phyloP scores from a whole-genome alignment of 53 echinoderm and acorn worm species.

The Paelopatides confundens region DNA sequence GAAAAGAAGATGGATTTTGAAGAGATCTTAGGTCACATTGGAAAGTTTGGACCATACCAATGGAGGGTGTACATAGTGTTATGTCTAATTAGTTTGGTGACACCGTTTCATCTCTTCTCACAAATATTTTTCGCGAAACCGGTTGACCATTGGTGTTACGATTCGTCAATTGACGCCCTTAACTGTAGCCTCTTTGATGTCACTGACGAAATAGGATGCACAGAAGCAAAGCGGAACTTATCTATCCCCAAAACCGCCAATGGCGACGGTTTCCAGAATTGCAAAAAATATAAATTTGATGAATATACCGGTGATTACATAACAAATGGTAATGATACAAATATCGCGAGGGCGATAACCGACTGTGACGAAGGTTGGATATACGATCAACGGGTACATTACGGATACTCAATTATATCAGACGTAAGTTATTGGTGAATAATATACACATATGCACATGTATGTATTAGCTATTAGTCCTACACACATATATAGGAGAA shows the following conservation, averaged over 20 bases:
- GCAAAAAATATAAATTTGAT: slow-evolving; percentile 8
- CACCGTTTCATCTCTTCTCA: not conserved
- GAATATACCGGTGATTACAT: not conserved
- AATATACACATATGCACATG: too few species aligned
- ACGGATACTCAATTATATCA: slow-evolving; percentile 18
- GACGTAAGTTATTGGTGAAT: not conserved
- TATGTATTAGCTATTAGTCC: too few species aligned
- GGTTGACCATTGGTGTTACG: slow-evolving; percentile 23
- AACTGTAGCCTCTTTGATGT: slow-evolving; percentile 3
- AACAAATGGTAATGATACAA: not conserved
- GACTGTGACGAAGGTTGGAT: slow-evolving; percentile 12
- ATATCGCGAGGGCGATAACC: not conserved
- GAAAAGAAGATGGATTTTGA: slow-evolving; percentile 4
- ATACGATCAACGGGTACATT: not conserved
- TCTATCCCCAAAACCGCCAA: not conserved
- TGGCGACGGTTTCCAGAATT: not conserved
- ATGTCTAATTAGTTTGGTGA: not conserved
- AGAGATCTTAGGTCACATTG: not conserved
- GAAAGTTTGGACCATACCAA: slow-evolving; percentile 18
- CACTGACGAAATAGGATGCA: not conserved
- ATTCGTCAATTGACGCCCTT: not conserved
- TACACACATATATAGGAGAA: too few species aligned
- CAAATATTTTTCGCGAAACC: slow-evolving; percentile 32
- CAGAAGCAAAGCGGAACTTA: not conserved
- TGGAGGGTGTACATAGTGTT: slow-evolving; percentile 3